These are phyloP conservation scores for Litoditis marina DNA, from an alignment of 2,888 invertebrate species.

Conservation along the genomic window DNA sequence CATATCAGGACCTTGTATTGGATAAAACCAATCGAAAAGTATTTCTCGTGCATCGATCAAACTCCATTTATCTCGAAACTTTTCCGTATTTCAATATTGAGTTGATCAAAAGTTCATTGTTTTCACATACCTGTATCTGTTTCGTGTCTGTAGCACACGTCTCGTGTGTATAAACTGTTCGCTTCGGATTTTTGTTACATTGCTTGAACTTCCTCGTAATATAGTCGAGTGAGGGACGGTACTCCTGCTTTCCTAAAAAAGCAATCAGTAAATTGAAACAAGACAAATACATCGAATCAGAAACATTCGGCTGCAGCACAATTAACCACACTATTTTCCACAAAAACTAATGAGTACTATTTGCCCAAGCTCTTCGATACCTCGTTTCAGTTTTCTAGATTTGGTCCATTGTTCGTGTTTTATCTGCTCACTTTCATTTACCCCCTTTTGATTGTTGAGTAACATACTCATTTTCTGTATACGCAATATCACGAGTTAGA, in stretches of 20 bases:
- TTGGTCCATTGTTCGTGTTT: no score
- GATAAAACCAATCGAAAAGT: no score
- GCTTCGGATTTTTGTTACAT: slow-evolving; percentile 39
- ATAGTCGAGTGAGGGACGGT: slow-evolving; percentile 33
- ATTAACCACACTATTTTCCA: neutral
- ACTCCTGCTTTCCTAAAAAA: slow-evolving; percentile 36
- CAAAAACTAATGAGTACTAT: neutral
- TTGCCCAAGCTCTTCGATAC: no score
- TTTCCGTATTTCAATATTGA: neutral
- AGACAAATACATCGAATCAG: neutral
- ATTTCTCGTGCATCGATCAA: no score
- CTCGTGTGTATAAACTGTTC: slow-evolving; percentile 41
- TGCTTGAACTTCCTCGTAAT: slow-evolving; percentile 38
- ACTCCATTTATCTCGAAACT: no score
- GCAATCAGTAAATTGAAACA: neutral
- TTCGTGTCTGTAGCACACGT: slow-evolving; percentile 48
- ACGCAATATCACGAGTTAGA: no score
- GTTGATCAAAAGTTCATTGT: neutral
- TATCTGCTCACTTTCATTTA: no score
- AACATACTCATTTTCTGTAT: no score
- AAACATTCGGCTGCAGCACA: neutral
- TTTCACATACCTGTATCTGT: slow-evolving; percentile 38
- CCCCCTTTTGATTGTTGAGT: no score
- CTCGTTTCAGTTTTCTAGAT: no score
- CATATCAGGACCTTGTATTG: no score